Percentiles rank a stretch among this genome's conserved stretches.
These are phyloP conservation scores for Helarctos malayanus DNA, from an alignment of 2,797 vertebrate genomes.

Conservation along the genomic window DNA sequence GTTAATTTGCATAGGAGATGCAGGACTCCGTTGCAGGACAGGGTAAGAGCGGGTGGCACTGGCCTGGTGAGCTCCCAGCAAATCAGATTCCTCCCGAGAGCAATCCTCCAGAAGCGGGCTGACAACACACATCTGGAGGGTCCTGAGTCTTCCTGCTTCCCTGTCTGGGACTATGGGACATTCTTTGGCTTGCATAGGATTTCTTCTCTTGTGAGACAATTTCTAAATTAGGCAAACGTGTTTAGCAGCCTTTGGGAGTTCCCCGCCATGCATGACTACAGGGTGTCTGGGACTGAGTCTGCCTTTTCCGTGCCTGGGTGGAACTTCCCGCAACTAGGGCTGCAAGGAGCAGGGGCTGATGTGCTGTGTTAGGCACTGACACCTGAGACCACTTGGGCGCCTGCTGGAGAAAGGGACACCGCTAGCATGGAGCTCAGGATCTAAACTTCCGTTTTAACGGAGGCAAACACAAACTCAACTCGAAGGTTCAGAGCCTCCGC, in stretches of 20 bases:
- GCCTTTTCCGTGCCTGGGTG: neutral
- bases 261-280: neutral
- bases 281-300: neutral
- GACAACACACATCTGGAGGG: neutral
- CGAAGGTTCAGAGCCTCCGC: neutral
- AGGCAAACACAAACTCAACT: neutral
- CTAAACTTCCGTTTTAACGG: neutral
- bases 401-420: neutral
- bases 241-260: neutral
- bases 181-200: neutral
- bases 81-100: neutral
- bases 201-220: slow-evolving; percentile 37
- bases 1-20: neutral
- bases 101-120: neutral
- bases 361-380: neutral
- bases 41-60: neutral
- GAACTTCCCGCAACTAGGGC: neutral
- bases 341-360: neutral
- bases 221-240: slow-evolving; percentile 38
- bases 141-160: neutral
- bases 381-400: neutral
- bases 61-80: neutral
- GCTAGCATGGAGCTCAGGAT: neutral
- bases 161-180: too few relatives aligned
- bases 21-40: neutral